A percentile compares a stretch with the other conserved stretches of the same genome.
These are phyloP conservation scores for Calidris pugnax DNA, from an alignment of 2,113 vertebrate species.

Conservation along the genomic window DNA sequence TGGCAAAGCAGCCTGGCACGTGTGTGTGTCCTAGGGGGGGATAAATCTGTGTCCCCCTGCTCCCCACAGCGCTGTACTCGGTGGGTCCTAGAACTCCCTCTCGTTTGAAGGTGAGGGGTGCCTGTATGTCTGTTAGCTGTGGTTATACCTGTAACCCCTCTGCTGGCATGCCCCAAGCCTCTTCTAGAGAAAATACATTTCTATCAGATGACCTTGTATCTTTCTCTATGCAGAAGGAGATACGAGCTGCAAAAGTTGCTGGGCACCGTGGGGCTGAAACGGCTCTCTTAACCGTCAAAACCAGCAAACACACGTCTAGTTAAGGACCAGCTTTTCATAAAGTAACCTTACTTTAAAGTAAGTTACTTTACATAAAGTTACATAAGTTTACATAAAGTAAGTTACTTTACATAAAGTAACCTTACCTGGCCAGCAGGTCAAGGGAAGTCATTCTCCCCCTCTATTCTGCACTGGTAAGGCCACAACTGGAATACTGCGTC, in stretches of 20 bases:
- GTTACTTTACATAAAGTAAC: no score
- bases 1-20: background rate
- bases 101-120: background rate
- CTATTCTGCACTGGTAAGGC: no score
- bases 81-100: background rate
- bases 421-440: no score
- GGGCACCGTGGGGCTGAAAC: background rate
- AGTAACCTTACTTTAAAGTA: no score
- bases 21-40: rapidly evolving
- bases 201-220: rapidly evolving
- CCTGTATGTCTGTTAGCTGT: background rate
- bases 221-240: background rate
- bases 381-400: no score
- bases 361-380: no score
- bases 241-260: background rate
- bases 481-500: no score
- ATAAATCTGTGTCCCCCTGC: background rate
- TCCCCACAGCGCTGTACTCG: rapidly evolving
- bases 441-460: no score
- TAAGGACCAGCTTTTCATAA: background rate
- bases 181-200: background rate
- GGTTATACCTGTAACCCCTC: background rate
- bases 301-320: background rate
- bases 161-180: background rate
- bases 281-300: background rate